Evolutionary conservation across 2,888 invertebrate genomes (phyloP).

Genomic region (Epirrhoe alternata): DNA sequence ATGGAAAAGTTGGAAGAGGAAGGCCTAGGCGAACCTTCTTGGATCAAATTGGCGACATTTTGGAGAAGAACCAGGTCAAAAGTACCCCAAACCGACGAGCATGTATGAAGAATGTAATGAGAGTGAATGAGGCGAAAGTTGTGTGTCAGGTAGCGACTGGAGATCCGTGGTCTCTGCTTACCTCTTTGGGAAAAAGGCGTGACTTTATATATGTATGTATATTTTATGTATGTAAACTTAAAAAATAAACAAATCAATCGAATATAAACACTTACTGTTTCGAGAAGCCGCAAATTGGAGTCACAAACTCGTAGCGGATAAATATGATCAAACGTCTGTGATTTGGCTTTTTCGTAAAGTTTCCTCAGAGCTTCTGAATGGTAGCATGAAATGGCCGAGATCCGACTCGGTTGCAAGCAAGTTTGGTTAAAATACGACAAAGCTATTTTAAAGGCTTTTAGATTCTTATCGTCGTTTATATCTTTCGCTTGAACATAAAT

Average conservation of each 20-base stretch:
- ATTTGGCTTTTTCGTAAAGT: conserved; percentile 6
- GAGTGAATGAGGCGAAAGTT: too few species aligned
- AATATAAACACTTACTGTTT: conserved; percentile 8
- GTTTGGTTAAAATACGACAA: neutral
- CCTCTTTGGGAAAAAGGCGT: too few species aligned
- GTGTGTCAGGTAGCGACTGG: too few species aligned
- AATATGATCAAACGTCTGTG: conserved; percentile 1
- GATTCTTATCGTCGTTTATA: conserved; percentile 14
- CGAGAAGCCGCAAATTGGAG: conserved; percentile 2
- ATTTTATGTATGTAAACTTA: neutral
- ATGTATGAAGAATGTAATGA: too few species aligned
- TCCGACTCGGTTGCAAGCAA: neutral
- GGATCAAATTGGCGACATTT: too few species aligned
- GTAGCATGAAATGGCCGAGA: conserved; percentile 3
- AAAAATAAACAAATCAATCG: neutral
- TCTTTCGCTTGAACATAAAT: conserved; percentile 12
- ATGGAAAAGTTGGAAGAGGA: too few species aligned
- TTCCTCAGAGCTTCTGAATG: neutral
- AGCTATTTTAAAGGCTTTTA: conserved; percentile 8
- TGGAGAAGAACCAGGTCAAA: too few species aligned
- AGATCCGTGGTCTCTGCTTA: too few species aligned
- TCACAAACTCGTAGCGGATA: conserved; percentile 20
- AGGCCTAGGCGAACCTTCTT: too few species aligned
- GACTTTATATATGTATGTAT: too few species aligned
- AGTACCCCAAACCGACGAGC: too few species aligned